Evolutionary conservation across 2,797 vertebrate genomes (phyloP).

Genomic region (Gallinago stenura): DNA sequence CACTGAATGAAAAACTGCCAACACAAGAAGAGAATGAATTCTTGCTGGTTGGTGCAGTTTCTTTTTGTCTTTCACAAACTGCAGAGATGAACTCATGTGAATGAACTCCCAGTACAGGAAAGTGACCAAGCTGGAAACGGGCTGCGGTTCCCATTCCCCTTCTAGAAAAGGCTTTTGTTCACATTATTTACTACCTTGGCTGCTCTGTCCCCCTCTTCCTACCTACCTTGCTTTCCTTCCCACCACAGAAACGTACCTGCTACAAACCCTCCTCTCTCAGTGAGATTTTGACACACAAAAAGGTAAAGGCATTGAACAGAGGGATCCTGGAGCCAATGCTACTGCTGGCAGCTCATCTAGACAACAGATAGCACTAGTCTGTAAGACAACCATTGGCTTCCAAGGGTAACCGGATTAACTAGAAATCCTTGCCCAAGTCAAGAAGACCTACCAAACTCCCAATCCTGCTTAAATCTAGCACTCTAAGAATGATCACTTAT

Average conservation of each 20-base stretch:
- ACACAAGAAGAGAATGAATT: background rate
- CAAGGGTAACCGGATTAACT: background rate
- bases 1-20: background rate
- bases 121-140: rapidly evolving
- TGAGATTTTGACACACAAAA: background rate
- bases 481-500: background rate
- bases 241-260: background rate
- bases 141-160: background rate
- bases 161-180: background rate
- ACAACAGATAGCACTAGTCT: background rate
- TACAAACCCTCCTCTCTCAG: background rate
- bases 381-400: background rate
- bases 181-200: rapidly evolving
- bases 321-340: background rate
- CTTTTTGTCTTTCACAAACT: background rate
- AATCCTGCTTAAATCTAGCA: background rate
- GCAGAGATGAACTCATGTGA: background rate
- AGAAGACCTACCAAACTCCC: background rate
- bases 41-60: background rate
- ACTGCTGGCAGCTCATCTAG: background rate
- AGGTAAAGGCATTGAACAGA: background rate
- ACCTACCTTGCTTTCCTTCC: background rate
- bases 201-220: background rate
- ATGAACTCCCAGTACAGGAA: background rate
- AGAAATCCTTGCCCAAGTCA: background rate